Evolutionary conservation across 2,888 invertebrate species (phyloP).

Genomic region (Caenorhabditis zanzibari): DNA sequence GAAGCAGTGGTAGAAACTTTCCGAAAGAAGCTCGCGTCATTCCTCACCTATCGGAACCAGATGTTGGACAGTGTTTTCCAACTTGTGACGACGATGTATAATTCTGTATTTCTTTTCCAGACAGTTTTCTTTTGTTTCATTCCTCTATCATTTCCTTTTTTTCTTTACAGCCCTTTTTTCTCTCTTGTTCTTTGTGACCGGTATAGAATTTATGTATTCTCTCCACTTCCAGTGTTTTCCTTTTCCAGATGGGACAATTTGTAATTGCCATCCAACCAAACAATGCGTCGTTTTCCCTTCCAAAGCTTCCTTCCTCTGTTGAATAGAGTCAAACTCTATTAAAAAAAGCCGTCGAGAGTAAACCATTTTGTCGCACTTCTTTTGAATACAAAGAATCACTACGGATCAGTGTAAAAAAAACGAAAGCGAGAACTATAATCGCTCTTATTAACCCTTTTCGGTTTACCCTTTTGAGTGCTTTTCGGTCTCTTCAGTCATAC

Average conservation of each 20-base stretch:
- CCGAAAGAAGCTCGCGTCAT: conserved; percentile 72
- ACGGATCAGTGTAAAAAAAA: conserved; percentile 40
- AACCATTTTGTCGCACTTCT: conserved; percentile 29
- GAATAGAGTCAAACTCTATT: conserved; percentile 59
- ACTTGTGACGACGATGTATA: conserved; percentile 72
- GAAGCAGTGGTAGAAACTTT: conserved; percentile 66
- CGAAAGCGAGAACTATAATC: conserved; percentile 55
- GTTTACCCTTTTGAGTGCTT: conserved; percentile 59
- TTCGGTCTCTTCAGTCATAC: conserved; percentile 33
- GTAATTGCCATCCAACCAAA: conserved; percentile 59
- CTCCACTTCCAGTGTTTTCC: conserved; percentile 43
- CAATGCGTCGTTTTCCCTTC: conserved; percentile 56
- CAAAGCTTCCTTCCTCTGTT: conserved; percentile 23
- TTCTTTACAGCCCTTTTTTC: conserved; percentile 5
- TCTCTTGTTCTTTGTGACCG: conserved; percentile 41
- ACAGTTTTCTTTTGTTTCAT: conserved; percentile 12
- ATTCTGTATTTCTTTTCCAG: conserved; percentile 1
- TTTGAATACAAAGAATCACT: conserved; percentile 22
- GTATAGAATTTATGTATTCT: conserved; percentile 32
- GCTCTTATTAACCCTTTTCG: conserved; percentile 61
- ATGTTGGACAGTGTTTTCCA: conserved; percentile 77
- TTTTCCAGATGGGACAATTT: conserved; percentile 51
- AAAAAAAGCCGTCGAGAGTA: conserved; percentile 26
- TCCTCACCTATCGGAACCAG: conserved; percentile 70
- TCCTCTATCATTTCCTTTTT: conserved; percentile 1